These are phyloP conservation scores for Stomatorhinus walkeri DNA, from an alignment of 2,797 vertebrate genomes.

Conservation along the genomic window DNA sequence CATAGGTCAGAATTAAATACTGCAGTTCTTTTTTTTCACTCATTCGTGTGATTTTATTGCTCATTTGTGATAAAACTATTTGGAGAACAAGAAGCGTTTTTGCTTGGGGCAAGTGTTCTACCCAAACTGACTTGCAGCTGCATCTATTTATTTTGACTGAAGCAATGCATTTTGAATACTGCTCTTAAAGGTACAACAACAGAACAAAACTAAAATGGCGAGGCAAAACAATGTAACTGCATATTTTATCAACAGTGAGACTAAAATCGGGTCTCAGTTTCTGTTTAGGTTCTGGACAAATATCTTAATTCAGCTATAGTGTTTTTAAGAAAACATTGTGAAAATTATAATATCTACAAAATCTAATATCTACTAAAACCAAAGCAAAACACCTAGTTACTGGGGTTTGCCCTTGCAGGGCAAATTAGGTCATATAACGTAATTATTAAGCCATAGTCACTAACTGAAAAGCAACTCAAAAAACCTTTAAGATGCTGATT, in stretches of 20 bases:
- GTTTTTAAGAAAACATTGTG: background rate
- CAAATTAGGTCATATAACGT: background rate
- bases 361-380: background rate
- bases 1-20: background rate
- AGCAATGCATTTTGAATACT: background rate
- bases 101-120: background rate
- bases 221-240: background rate
- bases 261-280: background rate
- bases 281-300: background rate
- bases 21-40: background rate
- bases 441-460: background rate
- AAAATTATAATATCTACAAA: background rate
- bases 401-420: background rate
- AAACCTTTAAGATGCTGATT: background rate
- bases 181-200: background rate
- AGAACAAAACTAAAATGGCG: background rate
- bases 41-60: background rate
- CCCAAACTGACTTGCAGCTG: background rate
- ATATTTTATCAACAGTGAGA: background rate
- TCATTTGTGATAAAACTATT: background rate
- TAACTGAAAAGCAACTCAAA: background rate
- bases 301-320: background rate
- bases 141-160: background rate
- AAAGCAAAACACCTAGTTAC: background rate
- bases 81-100: background rate